Conservation (phyloP, 2,888 invertebrate species). For the Drosophila peninsularis region DNA sequence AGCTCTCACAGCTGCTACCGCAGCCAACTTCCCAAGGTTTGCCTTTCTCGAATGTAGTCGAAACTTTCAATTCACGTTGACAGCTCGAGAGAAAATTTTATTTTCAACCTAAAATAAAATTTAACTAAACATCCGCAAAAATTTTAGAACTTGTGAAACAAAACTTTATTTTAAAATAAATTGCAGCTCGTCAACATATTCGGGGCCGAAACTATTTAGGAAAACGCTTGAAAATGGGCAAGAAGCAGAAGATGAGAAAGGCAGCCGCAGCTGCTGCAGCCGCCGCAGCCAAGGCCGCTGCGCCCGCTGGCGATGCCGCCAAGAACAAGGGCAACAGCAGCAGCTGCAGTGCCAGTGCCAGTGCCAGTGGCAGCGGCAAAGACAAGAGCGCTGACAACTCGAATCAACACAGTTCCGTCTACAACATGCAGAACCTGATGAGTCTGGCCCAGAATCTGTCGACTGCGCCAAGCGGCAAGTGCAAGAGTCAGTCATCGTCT, state of each 20-base stretch:
- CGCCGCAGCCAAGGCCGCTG: background rate
- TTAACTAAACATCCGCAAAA: conserved; percentile 5
- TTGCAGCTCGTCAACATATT: conserved; percentile 26
- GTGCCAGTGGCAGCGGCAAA: background rate
- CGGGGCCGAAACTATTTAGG: conserved; percentile 6
- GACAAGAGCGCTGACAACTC: background rate
- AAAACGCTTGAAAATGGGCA: conserved; percentile 45
- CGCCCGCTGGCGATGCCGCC: background rate
- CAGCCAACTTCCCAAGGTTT: conserved; percentile 28
- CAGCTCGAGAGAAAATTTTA: conserved; percentile 5
- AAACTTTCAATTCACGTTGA: background rate
- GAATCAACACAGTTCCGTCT: background rate
- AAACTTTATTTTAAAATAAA: conserved; percentile 21
- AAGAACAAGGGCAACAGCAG: background rate
- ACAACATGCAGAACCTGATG: conserved; percentile 22
- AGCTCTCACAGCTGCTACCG: background rate
- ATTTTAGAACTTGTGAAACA: conserved; percentile 1
- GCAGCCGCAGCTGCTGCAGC: conserved; percentile 13
- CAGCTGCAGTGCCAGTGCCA: background rate
- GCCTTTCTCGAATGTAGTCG: background rate
- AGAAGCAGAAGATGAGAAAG: conserved; percentile 45
- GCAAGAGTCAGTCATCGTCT: background rate
- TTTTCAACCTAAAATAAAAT: background rate
- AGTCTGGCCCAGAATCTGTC: conserved; percentile 23
- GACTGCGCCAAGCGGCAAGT: background rate